A percentile compares a stretch with the other conserved stretches of the same genome.
These are phyloP conservation scores for Tachina grossa DNA, from an alignment of 2,888 invertebrate genomes.

Conservation along the genomic window DNA sequence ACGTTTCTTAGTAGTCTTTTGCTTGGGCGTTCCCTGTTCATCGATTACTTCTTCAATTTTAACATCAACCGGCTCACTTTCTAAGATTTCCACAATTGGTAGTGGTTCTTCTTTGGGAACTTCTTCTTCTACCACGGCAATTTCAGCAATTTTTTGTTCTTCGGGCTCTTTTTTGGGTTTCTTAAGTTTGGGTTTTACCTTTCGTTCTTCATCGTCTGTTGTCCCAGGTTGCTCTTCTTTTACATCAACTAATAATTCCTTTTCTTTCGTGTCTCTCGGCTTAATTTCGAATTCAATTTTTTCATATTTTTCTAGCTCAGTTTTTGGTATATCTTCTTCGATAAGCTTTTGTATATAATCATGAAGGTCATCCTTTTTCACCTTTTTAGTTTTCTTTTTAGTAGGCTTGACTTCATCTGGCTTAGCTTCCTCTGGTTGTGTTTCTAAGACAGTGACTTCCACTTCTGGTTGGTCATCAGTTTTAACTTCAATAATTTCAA, in stretches of 20 bases:
- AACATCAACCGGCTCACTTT: conserved; percentile 76
- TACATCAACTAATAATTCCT: conserved; percentile 67
- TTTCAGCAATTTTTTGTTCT: conserved; percentile 73
- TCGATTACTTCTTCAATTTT: conserved; percentile 76
- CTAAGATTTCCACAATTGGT: conserved; percentile 75
- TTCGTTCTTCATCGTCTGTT: conserved; percentile 78
- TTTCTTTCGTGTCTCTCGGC: conserved; percentile 76
- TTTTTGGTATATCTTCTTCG: conserved; percentile 81
- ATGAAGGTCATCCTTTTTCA: conserved; percentile 80
- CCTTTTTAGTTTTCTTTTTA: conserved; percentile 80
- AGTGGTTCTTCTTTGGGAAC: conserved; percentile 71
- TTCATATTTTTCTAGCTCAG: conserved; percentile 83
- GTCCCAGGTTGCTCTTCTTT: conserved; percentile 76
- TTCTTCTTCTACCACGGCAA: conserved; percentile 75
- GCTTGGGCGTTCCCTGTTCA: conserved; percentile 77
- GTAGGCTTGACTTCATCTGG: conserved; percentile 76
- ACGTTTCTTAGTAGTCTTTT: conserved; percentile 79
- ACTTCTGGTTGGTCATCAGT: conserved; percentile 80
- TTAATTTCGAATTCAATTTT: conserved; percentile 80
- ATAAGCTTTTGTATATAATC: conserved; percentile 81
- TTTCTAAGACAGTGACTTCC: conserved; percentile 78
- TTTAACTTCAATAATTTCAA: conserved; percentile 81
- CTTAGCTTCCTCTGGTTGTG: conserved; percentile 77
- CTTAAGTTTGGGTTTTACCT: conserved; percentile 73
- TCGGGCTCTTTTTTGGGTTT: conserved; percentile 65